These are phyloP conservation scores for Leucophenga varia DNA, from an alignment of 1,140 invertebrate genomes.

Conservation along the genomic window DNA sequence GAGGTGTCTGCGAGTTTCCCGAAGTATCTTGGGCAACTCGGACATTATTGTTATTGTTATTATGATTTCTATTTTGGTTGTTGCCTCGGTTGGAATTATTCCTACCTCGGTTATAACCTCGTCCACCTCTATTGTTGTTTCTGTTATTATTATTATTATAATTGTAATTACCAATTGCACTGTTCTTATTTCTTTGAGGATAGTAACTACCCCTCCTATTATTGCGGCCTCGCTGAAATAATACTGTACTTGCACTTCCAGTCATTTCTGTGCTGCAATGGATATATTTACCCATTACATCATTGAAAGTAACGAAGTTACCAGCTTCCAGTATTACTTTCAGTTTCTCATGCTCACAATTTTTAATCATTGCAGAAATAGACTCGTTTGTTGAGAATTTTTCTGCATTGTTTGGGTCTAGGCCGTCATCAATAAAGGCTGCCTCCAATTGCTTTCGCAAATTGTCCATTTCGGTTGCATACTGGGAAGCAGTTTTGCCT, in stretches of 20 bases:
- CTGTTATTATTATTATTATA: constrained; percentile 5
- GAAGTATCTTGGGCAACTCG: constrained; percentile 3
- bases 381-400: constrained; percentile 5
- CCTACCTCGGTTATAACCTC: constrained; percentile 1
- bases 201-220: constrained; percentile 4
- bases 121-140: not conserved
- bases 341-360: not conserved
- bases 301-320: too few species aligned
- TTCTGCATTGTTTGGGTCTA: constrained; percentile 1
- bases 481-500: not conserved
- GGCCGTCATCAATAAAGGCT: constrained; percentile 5
- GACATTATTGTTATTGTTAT: not conserved
- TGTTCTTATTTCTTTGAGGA: constrained; percentile 3
- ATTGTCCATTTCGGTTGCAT: constrained; percentile 6
- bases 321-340: not conserved
- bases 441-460: constrained; percentile 7
- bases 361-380: not conserved
- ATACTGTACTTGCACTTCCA: not conserved
- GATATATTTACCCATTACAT: too few species aligned
- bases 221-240: not conserved
- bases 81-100: not conserved
- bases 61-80: constrained; percentile 2
- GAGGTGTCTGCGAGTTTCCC: not conserved
- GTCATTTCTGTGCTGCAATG: too few species aligned
- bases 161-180: constrained; percentile 1